A percentile compares a stretch with the other conserved stretches of the same genome.
Evolutionary conservation across 2,797 vertebrate genomes (phyloP).

Genomic region (Dryobates pubescens): DNA sequence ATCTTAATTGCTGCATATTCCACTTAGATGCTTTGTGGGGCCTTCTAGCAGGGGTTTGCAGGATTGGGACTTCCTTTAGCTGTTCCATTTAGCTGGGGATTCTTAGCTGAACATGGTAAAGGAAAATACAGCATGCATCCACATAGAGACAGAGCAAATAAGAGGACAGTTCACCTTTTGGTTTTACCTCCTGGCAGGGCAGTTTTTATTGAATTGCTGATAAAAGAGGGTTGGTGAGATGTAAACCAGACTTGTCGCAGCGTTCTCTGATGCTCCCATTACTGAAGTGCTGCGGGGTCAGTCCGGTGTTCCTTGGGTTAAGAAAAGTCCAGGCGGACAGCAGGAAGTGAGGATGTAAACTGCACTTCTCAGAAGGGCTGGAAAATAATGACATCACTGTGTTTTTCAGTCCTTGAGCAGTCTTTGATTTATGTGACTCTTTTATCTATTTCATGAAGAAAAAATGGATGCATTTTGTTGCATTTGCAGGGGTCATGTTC

Average conservation of each 20-base stretch:
- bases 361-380: slow-evolving; percentile 37
- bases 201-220: background rate
- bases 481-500: background rate
- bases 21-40: background rate
- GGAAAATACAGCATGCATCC: background rate
- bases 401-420: background rate
- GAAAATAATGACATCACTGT: slow-evolving; percentile 35
- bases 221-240: background rate
- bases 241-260: background rate
- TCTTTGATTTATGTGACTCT: background rate
- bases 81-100: background rate
- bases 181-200: background rate
- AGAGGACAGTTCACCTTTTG: slow-evolving; percentile 39
- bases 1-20: background rate
- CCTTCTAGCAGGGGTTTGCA: background rate
- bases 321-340: slow-evolving; percentile 53
- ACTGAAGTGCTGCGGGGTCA: background rate
- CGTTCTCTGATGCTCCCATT: background rate
- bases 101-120: background rate
- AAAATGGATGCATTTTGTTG: background rate
- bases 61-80: background rate
- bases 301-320: slow-evolving; percentile 25
- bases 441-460: background rate
- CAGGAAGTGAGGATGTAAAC: slow-evolving; percentile 72
- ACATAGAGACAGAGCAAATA: background rate